Evolutionary conservation across 2,113 vertebrate species (phyloP), one percentile per base, ranked within the genome.

Genomic region (Balaeniceps rex): DNA sequence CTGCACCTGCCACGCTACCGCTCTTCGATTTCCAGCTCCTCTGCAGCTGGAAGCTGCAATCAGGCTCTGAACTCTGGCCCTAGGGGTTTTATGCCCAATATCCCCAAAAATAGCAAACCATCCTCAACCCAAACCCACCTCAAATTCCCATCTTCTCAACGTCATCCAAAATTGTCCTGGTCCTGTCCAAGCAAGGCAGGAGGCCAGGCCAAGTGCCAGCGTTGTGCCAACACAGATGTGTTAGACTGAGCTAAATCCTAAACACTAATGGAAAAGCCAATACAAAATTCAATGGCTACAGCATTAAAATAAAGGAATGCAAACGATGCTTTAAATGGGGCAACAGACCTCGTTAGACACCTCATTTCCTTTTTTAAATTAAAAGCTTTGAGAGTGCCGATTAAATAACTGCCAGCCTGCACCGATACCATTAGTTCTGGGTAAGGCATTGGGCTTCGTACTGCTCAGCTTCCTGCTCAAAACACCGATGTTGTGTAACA

Each of bases 181-280:
- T 51, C 18, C 47, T 77, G 51, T 9, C 23, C 3, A 11, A 77
- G n/a, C 12, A 54, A 31, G 54, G 18, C 0, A 0, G 11, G 57
- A 69, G 26, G 75, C 19, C 28, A 24, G 44, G 47, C 44, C 0
- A 1, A 47, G 58, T 11, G 19, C 40, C 86, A 77, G 28, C 0
- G 0, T 4, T 19, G 77, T 64, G 77, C 72, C 77, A 64, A 52
- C 38, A 68, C 0, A 0, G 83, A 60, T 44, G n/a, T 8, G 69
- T 6, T 17, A 46, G 76, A 26, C 46, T 11, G 65, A 79, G 47
- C 40, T 69, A 44, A 64, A 81, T 38, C 69, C 77, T 58, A 42
- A 84, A 40, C 0, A 0, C 14, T 8, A 55, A 68, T 0, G 0
- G 80, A 84, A 92, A 82, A 95, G 51, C 38, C 78, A 76, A 40